phyloP scores from a whole-genome alignment of 2,888 invertebrate genomes.

The Camponotus fellah region DNA sequence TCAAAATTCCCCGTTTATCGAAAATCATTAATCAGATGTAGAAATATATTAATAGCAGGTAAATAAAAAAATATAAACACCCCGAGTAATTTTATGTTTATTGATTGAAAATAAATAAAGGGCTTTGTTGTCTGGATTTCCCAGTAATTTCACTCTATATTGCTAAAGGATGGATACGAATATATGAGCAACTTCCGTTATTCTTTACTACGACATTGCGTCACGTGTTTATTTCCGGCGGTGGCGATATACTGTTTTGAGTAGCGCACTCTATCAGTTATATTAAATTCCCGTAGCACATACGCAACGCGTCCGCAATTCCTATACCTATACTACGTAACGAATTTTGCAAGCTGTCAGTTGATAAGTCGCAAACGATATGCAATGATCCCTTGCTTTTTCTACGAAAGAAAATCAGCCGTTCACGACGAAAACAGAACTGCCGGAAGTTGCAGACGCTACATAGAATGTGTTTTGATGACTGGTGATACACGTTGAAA shows the following conservation, averaged over 20 bases:
- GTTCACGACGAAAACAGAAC: slow-evolving; percentile 30
- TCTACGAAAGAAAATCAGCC: slow-evolving; percentile 55
- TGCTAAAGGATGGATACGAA: background rate
- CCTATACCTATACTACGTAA: slow-evolving; percentile 22
- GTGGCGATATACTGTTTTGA: slow-evolving; percentile 50
- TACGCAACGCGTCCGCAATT: slow-evolving; percentile 12
- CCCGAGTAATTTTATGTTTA: background rate
- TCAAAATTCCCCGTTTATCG: background rate
- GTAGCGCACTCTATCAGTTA: slow-evolving; percentile 63
- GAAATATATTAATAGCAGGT: background rate
- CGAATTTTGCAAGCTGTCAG: slow-evolving; percentile 72
- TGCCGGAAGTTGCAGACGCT: slow-evolving; percentile 14
- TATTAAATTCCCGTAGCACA: slow-evolving; percentile 69
- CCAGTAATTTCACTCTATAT: background rate
- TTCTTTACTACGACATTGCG: slow-evolving; percentile 21
- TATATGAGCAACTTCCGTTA: slow-evolving; percentile 11
- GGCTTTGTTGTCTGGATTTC: background rate
- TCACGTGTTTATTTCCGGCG: slow-evolving; percentile 29
- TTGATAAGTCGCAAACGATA: slow-evolving; percentile 61
- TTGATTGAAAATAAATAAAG: background rate
- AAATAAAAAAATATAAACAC: background rate
- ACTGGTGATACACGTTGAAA: background rate
- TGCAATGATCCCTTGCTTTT: slow-evolving; percentile 33
- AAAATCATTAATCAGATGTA: background rate
- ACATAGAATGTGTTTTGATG: background rate